These are phyloP conservation scores for Hyaena hyaena DNA, from an alignment of 2,113 vertebrate species.

Conservation along the genomic window DNA sequence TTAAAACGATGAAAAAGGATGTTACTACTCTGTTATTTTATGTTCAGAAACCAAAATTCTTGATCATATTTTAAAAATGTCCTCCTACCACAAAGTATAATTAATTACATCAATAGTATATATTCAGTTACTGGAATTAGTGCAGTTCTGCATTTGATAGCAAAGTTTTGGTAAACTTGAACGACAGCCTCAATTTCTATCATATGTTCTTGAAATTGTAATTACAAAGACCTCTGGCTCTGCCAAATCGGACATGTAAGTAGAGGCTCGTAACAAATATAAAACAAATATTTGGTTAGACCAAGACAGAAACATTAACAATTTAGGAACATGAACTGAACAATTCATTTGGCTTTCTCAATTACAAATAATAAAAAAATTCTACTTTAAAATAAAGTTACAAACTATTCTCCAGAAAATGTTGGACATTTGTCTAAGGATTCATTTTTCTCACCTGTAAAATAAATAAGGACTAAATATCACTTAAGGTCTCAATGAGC, in stretches of 20 bases:
- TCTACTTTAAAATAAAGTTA: slow-evolving; percentile 36
- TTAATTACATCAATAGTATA: slow-evolving; percentile 47
- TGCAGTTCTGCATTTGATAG: background rate
- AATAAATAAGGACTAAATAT: slow-evolving; percentile 19
- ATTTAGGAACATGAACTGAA: background rate
- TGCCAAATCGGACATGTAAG: slow-evolving; percentile 58
- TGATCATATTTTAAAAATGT: slow-evolving; percentile 63
- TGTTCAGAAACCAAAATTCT: slow-evolving; percentile 68
- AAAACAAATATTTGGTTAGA: slow-evolving; percentile 68
- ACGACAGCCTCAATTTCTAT: slow-evolving; percentile 58
- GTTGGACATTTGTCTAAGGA: background rate
- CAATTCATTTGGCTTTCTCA: background rate
- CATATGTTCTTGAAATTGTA: slow-evolving; percentile 67
- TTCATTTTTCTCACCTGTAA: slow-evolving; percentile 35
- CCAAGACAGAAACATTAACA: slow-evolving; percentile 49
- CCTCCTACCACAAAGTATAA: slow-evolving; percentile 32
- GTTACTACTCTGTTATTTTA: slow-evolving; percentile 31
- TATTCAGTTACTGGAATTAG: slow-evolving; percentile 50
- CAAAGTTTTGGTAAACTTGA: slow-evolving; percentile 66
- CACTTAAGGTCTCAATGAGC: background rate
- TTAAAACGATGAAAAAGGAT: slow-evolving; percentile 1
- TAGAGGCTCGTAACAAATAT: slow-evolving; percentile 68
- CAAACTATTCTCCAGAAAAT: slow-evolving; percentile 43
- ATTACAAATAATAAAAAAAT: slow-evolving; percentile 6
- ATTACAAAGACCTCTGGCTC: slow-evolving; percentile 71